Evolutionary conservation across 2,113 vertebrate genomes (phyloP), one percentile per base, ranked within the genome.

Genomic region (Bagarius yarrelli): DNA sequence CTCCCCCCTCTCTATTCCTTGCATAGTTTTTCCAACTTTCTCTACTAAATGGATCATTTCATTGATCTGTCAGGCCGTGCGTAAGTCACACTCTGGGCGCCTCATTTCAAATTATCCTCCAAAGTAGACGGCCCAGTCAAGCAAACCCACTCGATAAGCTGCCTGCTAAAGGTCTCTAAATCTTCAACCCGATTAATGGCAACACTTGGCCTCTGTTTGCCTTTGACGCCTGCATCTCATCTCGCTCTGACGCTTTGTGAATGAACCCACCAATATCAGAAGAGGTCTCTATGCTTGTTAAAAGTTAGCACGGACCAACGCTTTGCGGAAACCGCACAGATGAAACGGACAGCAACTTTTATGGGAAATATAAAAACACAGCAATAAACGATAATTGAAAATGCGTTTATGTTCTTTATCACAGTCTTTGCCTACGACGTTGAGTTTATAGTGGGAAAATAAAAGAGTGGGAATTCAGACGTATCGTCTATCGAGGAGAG

Each of bases 61-160:
- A 92, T 92, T 88, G 90, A 90, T 90, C 89, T 88, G 89, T 89
- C 90, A 89, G 81, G 85, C 85, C 85, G 85, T 25, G 79, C 86
- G 88, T 83, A 83, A 87, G 89, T 91, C 88, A 73, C 81, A 27
- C 78, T 86, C 85, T 88, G 87, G 91, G 87, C 87, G 85, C 75
- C 88, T 91, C 88, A 81, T 87, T 88, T 88, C 87, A 89, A 89
- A 93, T 92, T 89, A 91, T 83, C 87, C 64, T 87, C 70, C 63
- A 86, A 84, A 82, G 86, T 84, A 90, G 88, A 86, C 73, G 78
- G 78, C 66, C 79, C 88, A 72, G 71, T 77, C 85, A 82, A 90
- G 88, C 89, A 85, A 86, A 80, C 83, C 84, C 87, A 87, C 88
- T 90, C 88, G 76, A 91, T 91, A 91, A 83, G 86, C 79, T 85